These are phyloP conservation scores for Ostrea edulis DNA, from an alignment of 1,140 invertebrate genomes.

Conservation along the genomic window DNA sequence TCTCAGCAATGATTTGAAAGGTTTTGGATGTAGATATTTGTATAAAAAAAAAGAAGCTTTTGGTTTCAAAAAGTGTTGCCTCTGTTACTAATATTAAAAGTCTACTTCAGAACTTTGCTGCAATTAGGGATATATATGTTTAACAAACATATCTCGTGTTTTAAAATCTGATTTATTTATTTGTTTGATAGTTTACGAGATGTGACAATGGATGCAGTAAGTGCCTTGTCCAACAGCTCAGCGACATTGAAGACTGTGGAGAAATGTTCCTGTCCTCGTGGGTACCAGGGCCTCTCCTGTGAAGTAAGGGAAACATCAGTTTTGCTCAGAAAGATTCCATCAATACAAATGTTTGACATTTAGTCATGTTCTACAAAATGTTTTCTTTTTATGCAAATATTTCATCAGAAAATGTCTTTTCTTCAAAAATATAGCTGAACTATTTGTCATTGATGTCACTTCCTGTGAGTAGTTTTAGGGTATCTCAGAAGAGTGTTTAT, in stretches of 20 bases:
- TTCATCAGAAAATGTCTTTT: no score
- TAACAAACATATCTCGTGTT: not conserved
- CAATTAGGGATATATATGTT: no score
- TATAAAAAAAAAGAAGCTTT: no score
- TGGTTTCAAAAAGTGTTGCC: no score
- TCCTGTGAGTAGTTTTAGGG: not conserved
- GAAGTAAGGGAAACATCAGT: slow-evolving; percentile 81
- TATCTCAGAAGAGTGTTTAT: not conserved
- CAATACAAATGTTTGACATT: no score
- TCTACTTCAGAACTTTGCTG: no score
- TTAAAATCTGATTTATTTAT: not conserved
- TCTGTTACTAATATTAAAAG: no score
- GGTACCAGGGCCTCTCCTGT: slow-evolving; percentile 93
- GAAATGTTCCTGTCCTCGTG: slow-evolving; percentile 84
- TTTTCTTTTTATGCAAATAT: no score
- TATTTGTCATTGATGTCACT: not conserved
- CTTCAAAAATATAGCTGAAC: not conserved
- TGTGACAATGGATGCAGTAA: slow-evolving; percentile 86
- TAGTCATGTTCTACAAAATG: no score
- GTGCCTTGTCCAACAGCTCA: slow-evolving; percentile 69
- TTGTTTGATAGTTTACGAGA: slow-evolving; percentile 85
- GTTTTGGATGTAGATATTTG: no score
- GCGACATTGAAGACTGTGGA: slow-evolving; percentile 73
- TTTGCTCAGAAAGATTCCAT: not conserved
- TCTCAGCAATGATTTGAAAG: no score